Percentiles rank a stretch among this genome's conserved stretches.
These are phyloP conservation scores for Ovibos moschatus DNA, from an alignment of 2,113 vertebrate species.

Conservation along the genomic window DNA sequence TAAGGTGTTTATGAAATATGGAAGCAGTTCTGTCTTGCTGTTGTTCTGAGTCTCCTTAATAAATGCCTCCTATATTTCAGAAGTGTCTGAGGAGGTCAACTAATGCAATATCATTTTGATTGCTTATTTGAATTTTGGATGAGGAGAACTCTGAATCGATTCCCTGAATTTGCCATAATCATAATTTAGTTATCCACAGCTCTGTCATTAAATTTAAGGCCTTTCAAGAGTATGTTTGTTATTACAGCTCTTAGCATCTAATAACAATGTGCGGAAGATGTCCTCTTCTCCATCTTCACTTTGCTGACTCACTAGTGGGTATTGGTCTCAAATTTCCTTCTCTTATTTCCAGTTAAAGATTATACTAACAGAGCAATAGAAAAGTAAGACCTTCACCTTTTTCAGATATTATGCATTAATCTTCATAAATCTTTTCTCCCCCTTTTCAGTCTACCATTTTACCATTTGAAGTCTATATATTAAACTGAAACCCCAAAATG, in stretches of 20 bases:
- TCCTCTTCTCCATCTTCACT: not conserved
- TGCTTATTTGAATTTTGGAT: conserved; percentile 52
- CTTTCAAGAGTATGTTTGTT: conserved; percentile 36
- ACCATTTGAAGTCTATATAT: not conserved
- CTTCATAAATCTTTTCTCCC: not conserved
- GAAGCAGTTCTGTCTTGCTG: not conserved
- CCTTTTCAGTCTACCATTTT: not conserved
- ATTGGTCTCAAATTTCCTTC: not conserved
- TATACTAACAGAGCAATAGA: not conserved
- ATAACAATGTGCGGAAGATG: not conserved
- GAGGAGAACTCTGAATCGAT: conserved; percentile 15
- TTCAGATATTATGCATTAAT: not conserved
- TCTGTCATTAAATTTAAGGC: conserved; percentile 35
- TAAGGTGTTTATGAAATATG: not conserved
- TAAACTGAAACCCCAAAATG: not conserved
- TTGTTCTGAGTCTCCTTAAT: not conserved
- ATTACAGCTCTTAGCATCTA: not conserved
- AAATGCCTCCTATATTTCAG: conserved; percentile 6
- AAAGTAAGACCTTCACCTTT: not conserved
- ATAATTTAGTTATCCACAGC: conserved; percentile 30
- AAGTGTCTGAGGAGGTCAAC: conserved; percentile 21
- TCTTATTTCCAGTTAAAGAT: not conserved
- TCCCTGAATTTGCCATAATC: conserved; percentile 15
- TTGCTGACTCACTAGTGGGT: not conserved
- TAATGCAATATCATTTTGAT: conserved; percentile 43